Evolutionary conservation across 2,797 vertebrate species (phyloP).

Genomic region (Schizopygopsis malacanthus): DNA sequence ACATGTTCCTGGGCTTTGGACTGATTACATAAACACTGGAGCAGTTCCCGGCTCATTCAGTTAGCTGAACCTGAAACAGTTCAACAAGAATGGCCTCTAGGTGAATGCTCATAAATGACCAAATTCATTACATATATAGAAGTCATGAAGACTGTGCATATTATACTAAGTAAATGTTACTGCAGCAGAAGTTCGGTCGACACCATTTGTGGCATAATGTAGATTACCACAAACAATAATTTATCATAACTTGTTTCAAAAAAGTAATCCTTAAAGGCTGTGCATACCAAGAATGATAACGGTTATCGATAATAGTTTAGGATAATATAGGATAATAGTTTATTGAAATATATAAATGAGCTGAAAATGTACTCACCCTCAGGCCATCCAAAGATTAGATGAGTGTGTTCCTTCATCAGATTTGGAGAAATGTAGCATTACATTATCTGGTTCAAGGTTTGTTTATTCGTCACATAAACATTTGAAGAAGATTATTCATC

Average conservation of each 20-base stretch:
- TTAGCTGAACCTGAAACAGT: constrained; percentile 6
- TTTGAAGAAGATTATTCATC: too few relatives aligned
- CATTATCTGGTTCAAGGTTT: background rate
- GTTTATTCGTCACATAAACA: too few relatives aligned
- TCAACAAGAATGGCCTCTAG: background rate
- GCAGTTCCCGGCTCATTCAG: background rate
- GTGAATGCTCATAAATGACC: background rate
- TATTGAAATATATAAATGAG: too few relatives aligned
- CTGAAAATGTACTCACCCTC: background rate
- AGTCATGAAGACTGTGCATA: background rate
- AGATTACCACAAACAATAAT: background rate
- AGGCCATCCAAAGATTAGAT: background rate
- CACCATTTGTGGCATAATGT: background rate
- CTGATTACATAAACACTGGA: constrained; percentile 40
- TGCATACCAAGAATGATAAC: too few relatives aligned
- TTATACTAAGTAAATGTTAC: background rate
- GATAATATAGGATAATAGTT: background rate
- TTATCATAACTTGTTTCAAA: background rate
- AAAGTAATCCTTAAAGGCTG: background rate
- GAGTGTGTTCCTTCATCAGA: background rate
- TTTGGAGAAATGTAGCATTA: background rate
- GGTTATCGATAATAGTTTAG: too few relatives aligned
- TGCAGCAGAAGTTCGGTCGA: background rate
- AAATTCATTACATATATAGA: background rate
- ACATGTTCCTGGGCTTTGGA: constrained; percentile 27